These are phyloP conservation scores for Lepilemur ruficaudatus DNA, from an alignment of 2,797 vertebrate species.

Conservation along the genomic window DNA sequence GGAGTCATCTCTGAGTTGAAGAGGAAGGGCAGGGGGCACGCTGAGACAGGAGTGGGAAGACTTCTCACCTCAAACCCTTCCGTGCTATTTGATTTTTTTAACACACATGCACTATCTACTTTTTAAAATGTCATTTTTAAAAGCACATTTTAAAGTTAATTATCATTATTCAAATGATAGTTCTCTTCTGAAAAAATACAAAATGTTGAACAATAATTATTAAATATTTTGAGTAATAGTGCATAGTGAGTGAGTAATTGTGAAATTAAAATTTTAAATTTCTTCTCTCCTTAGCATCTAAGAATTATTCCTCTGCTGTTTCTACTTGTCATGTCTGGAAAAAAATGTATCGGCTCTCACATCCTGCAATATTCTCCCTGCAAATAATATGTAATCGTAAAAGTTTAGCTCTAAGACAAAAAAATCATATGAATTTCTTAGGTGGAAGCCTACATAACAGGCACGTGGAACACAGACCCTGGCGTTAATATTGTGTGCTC, in stretches of 20 bases:
- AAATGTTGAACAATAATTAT: not conserved
- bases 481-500: not conserved
- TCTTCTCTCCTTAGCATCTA: not conserved
- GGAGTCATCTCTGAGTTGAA: not conserved
- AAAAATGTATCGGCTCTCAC: not conserved
- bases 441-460: not conserved
- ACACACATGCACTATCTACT: not conserved
- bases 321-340: not conserved
- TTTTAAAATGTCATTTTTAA: not conserved
- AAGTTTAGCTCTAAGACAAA: not conserved
- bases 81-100: not conserved
- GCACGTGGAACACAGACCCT: not conserved
- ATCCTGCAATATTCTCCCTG: not conserved
- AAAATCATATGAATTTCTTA: not conserved
- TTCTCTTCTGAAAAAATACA: not conserved
- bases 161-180: conserved; percentile 11
- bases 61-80: not conserved
- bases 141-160: not conserved
- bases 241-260: not conserved
- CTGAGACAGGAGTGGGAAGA: not conserved
- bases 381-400: not conserved
- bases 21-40: not conserved
- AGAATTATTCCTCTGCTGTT: not conserved
- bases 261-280: not conserved
- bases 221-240: not conserved